Evolutionary conservation across 2,888 invertebrate species (phyloP), one percentile per base, ranked within the genome.

Genomic region (Chromoteleia sp.): DNA sequence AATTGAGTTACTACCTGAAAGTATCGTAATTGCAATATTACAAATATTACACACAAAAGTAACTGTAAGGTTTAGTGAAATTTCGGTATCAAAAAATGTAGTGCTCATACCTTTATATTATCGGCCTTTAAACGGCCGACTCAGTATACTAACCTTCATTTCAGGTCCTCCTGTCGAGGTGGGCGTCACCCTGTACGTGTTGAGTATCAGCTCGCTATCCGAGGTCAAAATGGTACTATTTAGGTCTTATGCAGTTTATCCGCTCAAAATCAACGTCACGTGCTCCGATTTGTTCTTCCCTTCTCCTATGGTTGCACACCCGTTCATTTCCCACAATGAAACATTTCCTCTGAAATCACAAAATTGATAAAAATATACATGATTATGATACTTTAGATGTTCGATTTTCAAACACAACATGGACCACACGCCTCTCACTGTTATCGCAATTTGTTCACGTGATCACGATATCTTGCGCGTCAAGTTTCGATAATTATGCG

Each of bases 151-250:
- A 91, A 91, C 89, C 87, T 91, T 91, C 88, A 91, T 94, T 94
- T 93, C 94, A 95, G 95, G 95, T 93, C 94, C 94, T 88, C 95
- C 96, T 58, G 96, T 96, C 92, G 95, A 95, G 92, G 96, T 96
- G 88, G 95, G 95, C 89, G 95, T 96, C 91, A 96, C 96, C 92
- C 95, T 96, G 94, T 95, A 95, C 94, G 96, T 96, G 92, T 94
- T 96, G 89, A 95, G 95, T 92, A 96, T 96, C 93, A 95, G 95
- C 93, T 95, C 96, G 89, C 94, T 96, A 91, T 96, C 96, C 91
- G 96, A 96, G 94, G 96, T 96, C 90, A 94, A 95, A 94, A 96
- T 96, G 96, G 96, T 96, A 94, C 93, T 92, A 92, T 86, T 90
- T 91, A 91, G 91, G 91, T 90, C 90, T 91, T 89, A 89, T 82